Evolutionary conservation across 2,113 vertebrate genomes (phyloP).

Genomic region (Lophochroa leadbeateri): DNA sequence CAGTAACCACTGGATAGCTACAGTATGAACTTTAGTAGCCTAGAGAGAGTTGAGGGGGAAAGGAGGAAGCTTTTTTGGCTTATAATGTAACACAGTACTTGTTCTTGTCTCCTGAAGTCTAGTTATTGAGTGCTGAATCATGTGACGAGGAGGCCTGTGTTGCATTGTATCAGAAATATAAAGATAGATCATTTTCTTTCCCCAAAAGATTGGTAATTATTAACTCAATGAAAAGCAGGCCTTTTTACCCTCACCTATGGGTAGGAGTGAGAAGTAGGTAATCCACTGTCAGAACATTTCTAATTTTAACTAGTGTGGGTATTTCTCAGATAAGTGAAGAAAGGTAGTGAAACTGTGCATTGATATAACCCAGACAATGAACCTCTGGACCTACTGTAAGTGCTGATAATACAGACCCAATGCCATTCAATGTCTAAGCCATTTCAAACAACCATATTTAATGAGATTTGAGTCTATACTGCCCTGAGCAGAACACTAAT

Average conservation of each 20-base stretch:
- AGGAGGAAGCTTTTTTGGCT: background rate
- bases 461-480: slow-evolving; percentile 59
- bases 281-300: slow-evolving; percentile 58
- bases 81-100: background rate
- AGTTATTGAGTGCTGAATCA: background rate
- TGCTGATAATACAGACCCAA: slow-evolving; percentile 42
- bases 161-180: slow-evolving; percentile 30
- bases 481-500: slow-evolving; percentile 61
- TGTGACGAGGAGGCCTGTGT: background rate
- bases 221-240: slow-evolving; percentile 39
- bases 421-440: slow-evolving; percentile 59
- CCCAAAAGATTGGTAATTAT: slow-evolving; percentile 48
- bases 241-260: slow-evolving; percentile 31
- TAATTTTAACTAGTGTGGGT: slow-evolving; percentile 58
- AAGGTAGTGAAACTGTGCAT: slow-evolving; percentile 48
- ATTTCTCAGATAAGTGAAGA: slow-evolving; percentile 56
- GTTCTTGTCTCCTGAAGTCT: slow-evolving; percentile 20
- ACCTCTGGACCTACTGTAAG: slow-evolving; percentile 47
- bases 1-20: background rate
- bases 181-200: slow-evolving; percentile 23
- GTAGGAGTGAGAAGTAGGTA: slow-evolving; percentile 42
- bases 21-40: background rate
- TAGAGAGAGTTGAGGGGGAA: background rate
- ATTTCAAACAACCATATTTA: slow-evolving; percentile 65
- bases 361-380: slow-evolving; percentile 54